phyloP scores from a whole-genome alignment of 2,797 vertebrate genomes.

The Vespertilio murinus region DNA sequence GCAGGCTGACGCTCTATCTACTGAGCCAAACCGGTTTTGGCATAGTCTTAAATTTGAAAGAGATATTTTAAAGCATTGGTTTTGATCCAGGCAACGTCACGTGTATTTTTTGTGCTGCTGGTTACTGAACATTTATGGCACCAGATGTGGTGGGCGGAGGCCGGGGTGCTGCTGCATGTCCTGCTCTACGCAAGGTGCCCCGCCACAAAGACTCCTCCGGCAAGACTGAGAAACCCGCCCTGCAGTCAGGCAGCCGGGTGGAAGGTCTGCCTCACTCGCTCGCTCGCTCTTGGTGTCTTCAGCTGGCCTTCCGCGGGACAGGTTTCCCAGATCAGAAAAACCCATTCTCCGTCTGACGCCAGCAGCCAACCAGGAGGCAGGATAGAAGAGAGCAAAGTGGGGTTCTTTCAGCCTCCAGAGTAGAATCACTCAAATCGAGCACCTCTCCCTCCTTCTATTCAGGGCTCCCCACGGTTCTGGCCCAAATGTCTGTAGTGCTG shows the following conservation, averaged over 20 bases:
- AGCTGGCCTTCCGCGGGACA: background rate
- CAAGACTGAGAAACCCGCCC: background rate
- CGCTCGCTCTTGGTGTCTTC: background rate
- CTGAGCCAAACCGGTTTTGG: too few relatives aligned
- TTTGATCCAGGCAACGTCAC: background rate
- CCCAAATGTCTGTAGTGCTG: background rate
- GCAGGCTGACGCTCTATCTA: too few relatives aligned
- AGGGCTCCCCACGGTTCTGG: background rate
- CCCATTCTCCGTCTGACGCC: background rate
- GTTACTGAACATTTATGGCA: background rate
- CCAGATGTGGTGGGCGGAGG: background rate
- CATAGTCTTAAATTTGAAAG: background rate
- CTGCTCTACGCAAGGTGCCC: background rate
- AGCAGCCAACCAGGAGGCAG: background rate
- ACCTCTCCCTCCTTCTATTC: background rate
- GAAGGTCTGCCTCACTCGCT: background rate
- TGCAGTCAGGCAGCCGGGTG: background rate
- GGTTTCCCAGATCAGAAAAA: background rate
- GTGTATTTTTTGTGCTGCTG: background rate
- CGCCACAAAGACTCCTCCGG: background rate
- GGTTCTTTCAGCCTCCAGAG: background rate
- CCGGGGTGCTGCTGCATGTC: background rate
- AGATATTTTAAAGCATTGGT: background rate
- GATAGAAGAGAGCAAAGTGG: background rate
- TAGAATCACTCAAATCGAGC: background rate